These are phyloP conservation scores for Riparia riparia DNA, from an alignment of 2,113 vertebrate species.

Conservation along the genomic window DNA sequence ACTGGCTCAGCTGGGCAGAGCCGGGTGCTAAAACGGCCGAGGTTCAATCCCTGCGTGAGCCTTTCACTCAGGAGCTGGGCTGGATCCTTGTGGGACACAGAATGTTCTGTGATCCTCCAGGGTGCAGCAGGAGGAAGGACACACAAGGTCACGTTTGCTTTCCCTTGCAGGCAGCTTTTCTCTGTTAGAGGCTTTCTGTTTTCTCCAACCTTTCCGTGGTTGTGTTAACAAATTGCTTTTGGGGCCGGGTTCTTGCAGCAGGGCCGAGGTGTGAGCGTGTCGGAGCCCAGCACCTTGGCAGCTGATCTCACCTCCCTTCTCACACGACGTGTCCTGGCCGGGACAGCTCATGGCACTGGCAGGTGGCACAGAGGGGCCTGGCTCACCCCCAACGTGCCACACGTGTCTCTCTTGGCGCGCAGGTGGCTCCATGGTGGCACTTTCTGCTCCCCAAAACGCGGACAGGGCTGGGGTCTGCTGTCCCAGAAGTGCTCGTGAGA, in stretches of 20 bases:
- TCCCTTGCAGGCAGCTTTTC: not conserved
- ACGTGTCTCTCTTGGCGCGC: not conserved
- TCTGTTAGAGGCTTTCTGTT: not conserved
- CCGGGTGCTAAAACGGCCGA: not conserved
- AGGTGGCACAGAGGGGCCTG: not conserved
- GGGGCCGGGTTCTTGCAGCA: not conserved
- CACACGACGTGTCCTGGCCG: not conserved
- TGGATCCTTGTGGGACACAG: not conserved
- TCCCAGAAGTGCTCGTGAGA: not conserved
- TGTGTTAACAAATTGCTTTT: not conserved
- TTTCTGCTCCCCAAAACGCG: not conserved
- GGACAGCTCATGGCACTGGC: not conserved
- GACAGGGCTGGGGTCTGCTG: not conserved
- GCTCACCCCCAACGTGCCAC: not conserved
- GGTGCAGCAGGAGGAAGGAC: not conserved
- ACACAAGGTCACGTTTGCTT: not conserved
- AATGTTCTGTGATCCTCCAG: not conserved
- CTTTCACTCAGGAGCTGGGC: not conserved
- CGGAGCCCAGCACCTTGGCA: not conserved
- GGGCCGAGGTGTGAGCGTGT: constrained; percentile 4
- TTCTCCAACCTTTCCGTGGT: not conserved
- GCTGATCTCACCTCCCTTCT: constrained; percentile 15
- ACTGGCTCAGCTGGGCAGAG: not conserved
- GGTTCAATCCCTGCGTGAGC: not conserved
- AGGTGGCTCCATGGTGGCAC: not conserved